Base-by-base conservation (phyloP, 92 coral and sea anemone genomes). In the Epizoanthus illoricatus region DNA sequence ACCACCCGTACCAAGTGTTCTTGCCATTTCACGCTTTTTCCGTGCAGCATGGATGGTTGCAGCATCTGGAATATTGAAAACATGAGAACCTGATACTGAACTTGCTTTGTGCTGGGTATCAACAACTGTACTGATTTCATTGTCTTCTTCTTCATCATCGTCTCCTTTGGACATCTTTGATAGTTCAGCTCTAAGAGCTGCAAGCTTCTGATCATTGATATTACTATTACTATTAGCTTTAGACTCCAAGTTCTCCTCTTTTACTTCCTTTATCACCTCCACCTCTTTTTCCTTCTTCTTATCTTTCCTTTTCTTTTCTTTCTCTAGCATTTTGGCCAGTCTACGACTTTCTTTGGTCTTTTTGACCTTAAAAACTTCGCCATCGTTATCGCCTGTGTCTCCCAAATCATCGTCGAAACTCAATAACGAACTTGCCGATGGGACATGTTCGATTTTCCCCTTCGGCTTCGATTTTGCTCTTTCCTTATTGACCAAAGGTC, bases 341-440 rank as follows among this genome's bases (percentile, higher is more conserved):
- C 90, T 88, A 58, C 99, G 98, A 82, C 99, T 97, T 81, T 97
- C 98, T 84, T 97, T 97, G 4, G 99, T 91, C 81, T 97, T 97
- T 69, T 91, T 92, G 21, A 97, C 94, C 79, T 97, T 92, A 60
- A 97, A 97, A 84, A 91, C 92, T 80, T 93, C 94, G 47, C 81
- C 67, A 0, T 70, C 89, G 69, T 92, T 93, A 33, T 79, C 92
- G 43, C 80, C 91, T 4, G 71, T 86, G 17, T 88, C 92, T 16
- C 52, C 49, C 15, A 78, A 20, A 41, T 78, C 82, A 63, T 96
- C 91, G 70, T 88, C 97, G 67, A 93, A 93, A 81, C 98, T 93
- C 79, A 97, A 75, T 79, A 94, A 76, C n/a, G 99, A 90, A 62
- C 69, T 89, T 7, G 96, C 56, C n/a, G 97, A 89, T 6, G 95